A percentile compares a stretch with the other conserved stretches of the same genome.
These are phyloP conservation scores for Drosophila hydei DNA, from an alignment of 1,140 invertebrate genomes.

Conservation along the genomic window DNA sequence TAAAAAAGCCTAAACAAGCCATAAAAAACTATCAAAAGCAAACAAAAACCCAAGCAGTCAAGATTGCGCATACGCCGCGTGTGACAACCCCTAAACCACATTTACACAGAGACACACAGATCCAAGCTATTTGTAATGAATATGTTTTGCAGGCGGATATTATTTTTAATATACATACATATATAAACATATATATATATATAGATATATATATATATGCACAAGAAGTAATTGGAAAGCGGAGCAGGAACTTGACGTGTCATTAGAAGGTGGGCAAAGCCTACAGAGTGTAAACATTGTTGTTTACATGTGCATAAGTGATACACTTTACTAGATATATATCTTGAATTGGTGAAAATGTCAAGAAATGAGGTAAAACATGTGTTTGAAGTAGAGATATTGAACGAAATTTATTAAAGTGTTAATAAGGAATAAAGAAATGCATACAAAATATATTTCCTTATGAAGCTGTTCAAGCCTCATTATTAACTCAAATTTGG, in stretches of 20 bases:
- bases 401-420: background rate
- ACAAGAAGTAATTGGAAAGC: conserved; percentile 25
- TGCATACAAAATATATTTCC: too few species aligned
- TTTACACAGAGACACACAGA: background rate
- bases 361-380: too few species aligned
- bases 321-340: background rate
- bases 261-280: conserved; percentile 31
- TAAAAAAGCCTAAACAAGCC: conserved; percentile 67
- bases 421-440: too few species aligned
- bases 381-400: background rate
- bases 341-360: background rate
- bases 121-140: conserved; percentile 13
- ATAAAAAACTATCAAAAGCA: conserved; percentile 21
- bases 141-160: conserved; percentile 25
- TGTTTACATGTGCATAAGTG: background rate
- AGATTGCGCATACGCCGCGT: conserved; percentile 48
- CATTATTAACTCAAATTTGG: too few species aligned
- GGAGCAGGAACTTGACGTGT: conserved; percentile 14
- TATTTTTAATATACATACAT: background rate
- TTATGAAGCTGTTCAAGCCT: too few species aligned
- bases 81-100: conserved; percentile 16
- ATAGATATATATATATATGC: background rate
- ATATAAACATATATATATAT: background rate
- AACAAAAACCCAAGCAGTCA: conserved; percentile 7
- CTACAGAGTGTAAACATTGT: conserved; percentile 7